Evolutionary conservation across 92 coral and sea anemone genomes (phyloP), one percentile per base, ranked within the genome.

Genomic region (Siderastrea radians): DNA sequence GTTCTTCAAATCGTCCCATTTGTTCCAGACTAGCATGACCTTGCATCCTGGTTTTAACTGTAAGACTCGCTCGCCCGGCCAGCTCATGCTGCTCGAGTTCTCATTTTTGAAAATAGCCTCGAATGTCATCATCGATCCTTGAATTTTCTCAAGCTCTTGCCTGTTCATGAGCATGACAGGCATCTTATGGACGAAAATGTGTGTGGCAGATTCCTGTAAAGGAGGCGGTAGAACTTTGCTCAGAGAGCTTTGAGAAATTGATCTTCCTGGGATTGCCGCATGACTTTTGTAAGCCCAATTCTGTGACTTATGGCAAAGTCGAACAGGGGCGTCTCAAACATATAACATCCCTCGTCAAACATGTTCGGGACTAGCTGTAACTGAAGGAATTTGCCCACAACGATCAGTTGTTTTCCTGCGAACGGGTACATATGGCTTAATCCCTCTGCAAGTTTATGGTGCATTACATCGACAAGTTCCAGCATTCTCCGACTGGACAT

Each of bases 401-500:
- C 49, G 16, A 88, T 81, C 12, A 82, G 47, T 26, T 26, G 38
- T 26, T 26, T 26, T 38, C 88, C 88, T 12, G 84, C 92, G 59
- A 89, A 83, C 1, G 84, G 84, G 13, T 16, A 19, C 11, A 16
- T 12, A 7, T 15, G 3, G 8, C 16, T 1, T 6, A 14, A 19
- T n/a, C 49, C 84, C 4, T 19, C 6, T 4, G 84, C 50, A 26
- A 88, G 67, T 13, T 48, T 38, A 77, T 89, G 88, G 16, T 89
- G 88, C 58, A 83, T 51, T 12, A 26, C 47, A 61, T 83, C 75
- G 7, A 81, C 82, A 45, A 88, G 61, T 68, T 88, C 91, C 15
- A 88, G 77, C 65, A 81, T 81, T 68, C 89, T 43, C 58, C 60
- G 67, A 58, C 92, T 89, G 43, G 88, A 83, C 92, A 89, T 89